phyloP scores from a whole-genome alignment of 2,797 vertebrate genomes.

The Gadopsis marmoratus region DNA sequence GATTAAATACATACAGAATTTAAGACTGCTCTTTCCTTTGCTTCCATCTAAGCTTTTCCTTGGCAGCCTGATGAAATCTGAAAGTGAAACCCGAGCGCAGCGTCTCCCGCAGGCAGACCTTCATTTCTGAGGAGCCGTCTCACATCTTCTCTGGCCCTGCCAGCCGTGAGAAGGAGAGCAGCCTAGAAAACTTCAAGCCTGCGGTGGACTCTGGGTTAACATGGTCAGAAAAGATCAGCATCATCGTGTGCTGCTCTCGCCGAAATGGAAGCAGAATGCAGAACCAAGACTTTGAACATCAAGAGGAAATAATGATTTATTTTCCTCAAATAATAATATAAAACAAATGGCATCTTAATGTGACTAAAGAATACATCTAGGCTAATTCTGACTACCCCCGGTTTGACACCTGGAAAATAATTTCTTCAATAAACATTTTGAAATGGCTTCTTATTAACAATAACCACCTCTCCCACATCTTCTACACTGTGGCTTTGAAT shows the following conservation, averaged over 20 bases:
- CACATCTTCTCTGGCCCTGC: slow-evolving; percentile 42
- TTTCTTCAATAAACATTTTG: slow-evolving; percentile 4
- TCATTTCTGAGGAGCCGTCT: slow-evolving; percentile 39
- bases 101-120: slow-evolving; percentile 34
- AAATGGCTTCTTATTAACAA: background rate
- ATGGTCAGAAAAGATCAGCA: slow-evolving; percentile 56
- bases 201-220: slow-evolving; percentile 50
- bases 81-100: slow-evolving; percentile 30
- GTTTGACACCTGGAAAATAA: background rate
- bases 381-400: background rate
- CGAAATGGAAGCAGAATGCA: slow-evolving; percentile 38
- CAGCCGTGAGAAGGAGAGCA: slow-evolving; percentile 40
- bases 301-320: background rate
- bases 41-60: slow-evolving; percentile 25
- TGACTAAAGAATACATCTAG: background rate
- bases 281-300: background rate
- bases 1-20: background rate
- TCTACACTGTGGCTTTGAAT: slow-evolving; percentile 1
- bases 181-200: slow-evolving; percentile 39
- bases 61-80: slow-evolving; percentile 32
- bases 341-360: background rate
- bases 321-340: background rate
- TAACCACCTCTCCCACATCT: background rate
- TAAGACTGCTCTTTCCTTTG: slow-evolving; percentile 4
- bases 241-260: slow-evolving; percentile 44